A percentile compares a stretch with the other conserved stretches of the same genome.
phyloP scores from a whole-genome alignment of 2,888 invertebrate species.

The Nemotelus pantherinus region DNA sequence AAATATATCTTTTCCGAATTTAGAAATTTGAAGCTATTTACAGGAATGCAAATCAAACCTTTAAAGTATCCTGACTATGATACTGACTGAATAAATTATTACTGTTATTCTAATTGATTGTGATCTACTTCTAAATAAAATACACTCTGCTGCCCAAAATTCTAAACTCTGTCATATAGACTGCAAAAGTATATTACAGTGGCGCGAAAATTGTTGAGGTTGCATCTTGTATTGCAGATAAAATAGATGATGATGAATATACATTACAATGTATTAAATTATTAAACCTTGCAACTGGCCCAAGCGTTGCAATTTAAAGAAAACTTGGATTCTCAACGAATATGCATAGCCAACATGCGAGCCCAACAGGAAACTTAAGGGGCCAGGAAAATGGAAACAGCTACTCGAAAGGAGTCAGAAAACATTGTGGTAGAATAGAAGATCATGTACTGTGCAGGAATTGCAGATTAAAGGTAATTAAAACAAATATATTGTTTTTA shows the following conservation, averaged over 20 bases:
- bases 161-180: background rate
- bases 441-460: too few relatives aligned
- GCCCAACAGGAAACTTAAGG: background rate
- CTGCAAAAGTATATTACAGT: background rate
- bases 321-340: background rate
- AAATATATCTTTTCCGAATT: too few relatives aligned
- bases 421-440: too few relatives aligned
- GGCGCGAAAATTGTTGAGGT: background rate
- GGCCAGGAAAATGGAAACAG: background rate
- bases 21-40: too few relatives aligned
- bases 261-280: background rate
- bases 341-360: background rate
- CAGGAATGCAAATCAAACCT: too few relatives aligned
- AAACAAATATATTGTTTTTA: too few relatives aligned
- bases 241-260: background rate
- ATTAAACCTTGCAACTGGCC: background rate
- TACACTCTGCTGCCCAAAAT: too few relatives aligned
- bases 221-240: background rate
- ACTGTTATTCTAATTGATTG: too few relatives aligned
- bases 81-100: too few relatives aligned
- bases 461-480: too few relatives aligned
- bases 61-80: too few relatives aligned
- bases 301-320: background rate
- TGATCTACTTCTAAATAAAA: too few relatives aligned
- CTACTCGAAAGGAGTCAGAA: background rate